Conservation (phyloP, 2,113 vertebrate species). For the Halcyon malimbica region DNA sequence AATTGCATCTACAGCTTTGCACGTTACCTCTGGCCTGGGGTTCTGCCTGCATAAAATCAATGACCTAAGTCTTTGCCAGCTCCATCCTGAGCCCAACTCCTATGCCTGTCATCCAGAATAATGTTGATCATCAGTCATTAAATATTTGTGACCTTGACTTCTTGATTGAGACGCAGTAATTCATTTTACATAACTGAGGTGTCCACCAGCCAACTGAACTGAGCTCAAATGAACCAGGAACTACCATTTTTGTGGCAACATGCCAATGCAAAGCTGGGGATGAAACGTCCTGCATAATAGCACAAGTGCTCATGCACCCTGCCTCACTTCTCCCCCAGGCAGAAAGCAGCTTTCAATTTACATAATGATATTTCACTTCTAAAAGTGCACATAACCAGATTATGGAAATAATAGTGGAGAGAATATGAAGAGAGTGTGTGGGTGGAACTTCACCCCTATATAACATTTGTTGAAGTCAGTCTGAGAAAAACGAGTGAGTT, state of each 20-base stretch:
- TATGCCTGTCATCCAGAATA: neutral
- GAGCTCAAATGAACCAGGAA: neutral
- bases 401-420: neutral
- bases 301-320: neutral
- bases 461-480: neutral
- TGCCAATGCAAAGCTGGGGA: neutral
- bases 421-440: neutral
- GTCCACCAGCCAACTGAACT: neutral
- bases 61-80: neutral
- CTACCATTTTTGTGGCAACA: neutral
- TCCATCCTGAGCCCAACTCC: neutral
- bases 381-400: neutral
- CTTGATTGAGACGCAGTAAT: neutral
- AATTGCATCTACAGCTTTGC: accelerated
- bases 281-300: neutral
- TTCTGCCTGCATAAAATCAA: neutral
- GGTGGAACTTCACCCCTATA: neutral
- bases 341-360: neutral
- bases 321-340: neutral
- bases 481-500: neutral
- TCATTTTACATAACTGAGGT: neutral
- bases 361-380: neutral
- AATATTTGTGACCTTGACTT: neutral
- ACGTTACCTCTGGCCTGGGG: neutral
- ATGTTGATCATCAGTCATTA: neutral